phyloP scores from a whole-genome alignment of 2,888 invertebrate species.

The Drosophila fulvimacula region DNA sequence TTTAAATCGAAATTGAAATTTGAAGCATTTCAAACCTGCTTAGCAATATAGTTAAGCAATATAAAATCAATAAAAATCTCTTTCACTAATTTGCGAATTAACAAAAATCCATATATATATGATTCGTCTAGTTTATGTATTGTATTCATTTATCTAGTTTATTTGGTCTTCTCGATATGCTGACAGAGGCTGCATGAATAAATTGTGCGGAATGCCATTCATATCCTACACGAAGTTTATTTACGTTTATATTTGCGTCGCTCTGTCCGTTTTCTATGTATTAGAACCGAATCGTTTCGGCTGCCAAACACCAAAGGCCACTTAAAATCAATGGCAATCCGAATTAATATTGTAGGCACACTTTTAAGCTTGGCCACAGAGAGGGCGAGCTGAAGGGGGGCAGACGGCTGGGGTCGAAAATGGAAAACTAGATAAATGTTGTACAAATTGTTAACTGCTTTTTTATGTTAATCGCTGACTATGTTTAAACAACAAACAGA shows the following conservation, averaged over 20 bases:
- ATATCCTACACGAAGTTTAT: constrained; percentile 47
- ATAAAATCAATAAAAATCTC: constrained; percentile 1
- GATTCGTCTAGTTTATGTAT: no score
- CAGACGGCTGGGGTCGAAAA: constrained; percentile 48
- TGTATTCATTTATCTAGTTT: background rate
- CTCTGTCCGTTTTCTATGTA: constrained; percentile 21
- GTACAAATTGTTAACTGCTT: constrained; percentile 80
- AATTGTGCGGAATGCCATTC: constrained; percentile 32
- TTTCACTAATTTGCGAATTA: constrained; percentile 4
- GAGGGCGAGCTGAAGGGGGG: background rate
- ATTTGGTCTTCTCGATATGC: background rate
- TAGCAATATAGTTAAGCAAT: background rate
- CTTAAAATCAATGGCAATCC: constrained; percentile 60
- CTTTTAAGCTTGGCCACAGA: constrained; percentile 28
- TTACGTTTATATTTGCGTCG: constrained; percentile 4
- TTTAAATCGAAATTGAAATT: no score
- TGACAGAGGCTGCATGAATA: background rate
- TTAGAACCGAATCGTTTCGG: constrained; percentile 52
- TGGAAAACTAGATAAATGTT: constrained; percentile 78
- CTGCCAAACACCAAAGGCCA: constrained; percentile 58
- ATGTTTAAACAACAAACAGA: constrained; percentile 51
- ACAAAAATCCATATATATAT: background rate
- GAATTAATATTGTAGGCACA: constrained; percentile 46
- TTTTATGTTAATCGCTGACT: constrained; percentile 74
- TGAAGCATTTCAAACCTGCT: background rate